Evolutionary conservation across 2,888 invertebrate genomes (phyloP), one percentile per base, ranked within the genome.

Genomic region (Cancer borealis): DNA sequence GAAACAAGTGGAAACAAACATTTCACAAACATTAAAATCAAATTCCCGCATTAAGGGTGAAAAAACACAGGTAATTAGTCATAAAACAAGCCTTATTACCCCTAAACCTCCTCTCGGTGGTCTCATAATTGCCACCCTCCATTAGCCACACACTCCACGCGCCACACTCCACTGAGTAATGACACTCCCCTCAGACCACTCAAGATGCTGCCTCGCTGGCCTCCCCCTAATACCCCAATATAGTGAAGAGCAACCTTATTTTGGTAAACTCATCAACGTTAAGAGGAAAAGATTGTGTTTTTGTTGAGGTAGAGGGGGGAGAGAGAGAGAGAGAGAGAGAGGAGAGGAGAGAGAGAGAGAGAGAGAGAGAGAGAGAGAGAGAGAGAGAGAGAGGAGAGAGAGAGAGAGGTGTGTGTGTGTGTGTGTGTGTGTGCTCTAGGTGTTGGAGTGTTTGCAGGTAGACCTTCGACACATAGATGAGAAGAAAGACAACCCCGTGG

Each of bases 381-480:
- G 39, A 39, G 39, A 39, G 39, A 2, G 39, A 39, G 39, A 39
- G 39, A 39, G 1, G 54, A 54, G 39, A 2, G 39, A 39, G 39
- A 39, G 39, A 39, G 39, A 2, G 39, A 39, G 39, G n/a, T 60
- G 60, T 39, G 91, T 60, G 60, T 60, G 39, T 39, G 21, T 10
- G 45, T 5, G 45, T 17, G 21, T 79, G 6, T 0, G 21, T 14
- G 39, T 54, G 45, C 30, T 88, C 26, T 6, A 47, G 26, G 47
- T n/a, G 39, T 60, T 6, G 2, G 30, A 17, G 6, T 94, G 1
- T 95, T 95, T 95, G 39, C 96, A 98, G 98, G 98, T 99, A 96
- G 98, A 99, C 96, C 97, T 99, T 93, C 98, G 98, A 96, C 99
- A 99, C 96, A 98, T 98, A 98, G 98, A 98, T 97, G 98, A 98